Conservation (phyloP, 2,888 invertebrate genomes). For the Drosophila parthenogenetica region DNA sequence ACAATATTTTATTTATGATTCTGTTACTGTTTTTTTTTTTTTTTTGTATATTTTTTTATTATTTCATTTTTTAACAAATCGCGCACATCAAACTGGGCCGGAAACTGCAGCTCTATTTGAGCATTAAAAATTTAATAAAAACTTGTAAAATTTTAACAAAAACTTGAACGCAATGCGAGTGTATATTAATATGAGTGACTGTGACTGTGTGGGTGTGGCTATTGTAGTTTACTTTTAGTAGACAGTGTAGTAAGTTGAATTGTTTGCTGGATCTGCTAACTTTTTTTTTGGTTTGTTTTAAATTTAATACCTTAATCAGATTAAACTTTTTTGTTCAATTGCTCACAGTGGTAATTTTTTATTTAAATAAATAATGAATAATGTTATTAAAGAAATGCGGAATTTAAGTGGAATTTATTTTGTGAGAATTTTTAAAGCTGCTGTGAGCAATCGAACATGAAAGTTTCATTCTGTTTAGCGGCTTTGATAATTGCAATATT, state of each 20-base stretch:
- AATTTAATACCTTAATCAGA: constrained; percentile 24
- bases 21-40: too few relatives aligned
- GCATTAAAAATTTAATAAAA: constrained; percentile 53
- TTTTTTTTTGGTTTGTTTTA: constrained; percentile 28
- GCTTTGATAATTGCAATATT: constrained; percentile 58
- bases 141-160: constrained; percentile 53
- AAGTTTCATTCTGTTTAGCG: constrained; percentile 41
- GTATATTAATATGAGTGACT: constrained; percentile 35
- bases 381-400: neutral
- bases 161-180: constrained; percentile 58
- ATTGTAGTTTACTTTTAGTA: constrained; percentile 77
- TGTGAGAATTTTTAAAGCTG: neutral
- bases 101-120: constrained; percentile 53
- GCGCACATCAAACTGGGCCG: constrained; percentile 68
- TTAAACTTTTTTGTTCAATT: constrained; percentile 41
- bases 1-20: constrained; percentile 50
- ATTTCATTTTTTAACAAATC: constrained; percentile 65
- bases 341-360: constrained; percentile 4
- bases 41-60: constrained; percentile 21
- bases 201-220: constrained; percentile 60
- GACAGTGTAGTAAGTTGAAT: constrained; percentile 76
- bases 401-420: neutral
- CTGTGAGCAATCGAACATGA: constrained; percentile 27
- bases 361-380: neutral
- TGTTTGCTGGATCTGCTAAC: constrained; percentile 53